Percentiles rank a stretch among this genome's conserved stretches.
Evolutionary conservation across 64 coral and sea anemone species (phyloP).

Genomic region (Orbicella faveolata): DNA sequence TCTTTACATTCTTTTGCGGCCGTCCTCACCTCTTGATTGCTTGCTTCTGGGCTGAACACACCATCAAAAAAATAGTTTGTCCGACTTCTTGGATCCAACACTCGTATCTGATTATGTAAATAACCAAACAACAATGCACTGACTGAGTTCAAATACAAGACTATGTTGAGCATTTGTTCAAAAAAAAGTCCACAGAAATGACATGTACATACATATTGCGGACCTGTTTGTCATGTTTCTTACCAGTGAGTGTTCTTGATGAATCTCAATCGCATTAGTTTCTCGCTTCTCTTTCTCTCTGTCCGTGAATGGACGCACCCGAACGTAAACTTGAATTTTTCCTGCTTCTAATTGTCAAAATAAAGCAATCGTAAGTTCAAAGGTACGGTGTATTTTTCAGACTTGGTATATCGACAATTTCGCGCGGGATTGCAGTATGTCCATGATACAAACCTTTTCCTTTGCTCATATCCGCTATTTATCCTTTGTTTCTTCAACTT

Average conservation of each 20-base stretch:
- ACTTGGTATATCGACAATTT: not conserved
- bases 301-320: slow-evolving; percentile 90
- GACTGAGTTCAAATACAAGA: not conserved
- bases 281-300: slow-evolving; percentile 88
- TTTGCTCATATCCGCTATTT: slow-evolving; percentile 1
- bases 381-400: not conserved
- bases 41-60: slow-evolving; percentile 88
- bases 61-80: slow-evolving; percentile 97
- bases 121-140: not conserved
- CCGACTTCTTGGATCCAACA: slow-evolving; percentile 84
- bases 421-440: not conserved
- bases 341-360: slow-evolving; percentile 64
- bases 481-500: not conserved
- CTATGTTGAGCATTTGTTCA: not conserved
- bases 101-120: slow-evolving; percentile 72
- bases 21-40: slow-evolving; percentile 71
- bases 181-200: not conserved
- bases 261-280: slow-evolving; percentile 84
- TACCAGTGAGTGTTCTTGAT: slow-evolving; percentile 92
- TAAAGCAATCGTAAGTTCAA: not conserved
- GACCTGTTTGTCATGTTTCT: not conserved
- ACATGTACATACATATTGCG: not conserved
- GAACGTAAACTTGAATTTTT: slow-evolving; percentile 86
- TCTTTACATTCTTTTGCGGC: no score
- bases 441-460: slow-evolving; percentile 19